phyloP scores from a whole-genome alignment of 2,888 invertebrate species.

The Punctoribates punctum region DNA sequence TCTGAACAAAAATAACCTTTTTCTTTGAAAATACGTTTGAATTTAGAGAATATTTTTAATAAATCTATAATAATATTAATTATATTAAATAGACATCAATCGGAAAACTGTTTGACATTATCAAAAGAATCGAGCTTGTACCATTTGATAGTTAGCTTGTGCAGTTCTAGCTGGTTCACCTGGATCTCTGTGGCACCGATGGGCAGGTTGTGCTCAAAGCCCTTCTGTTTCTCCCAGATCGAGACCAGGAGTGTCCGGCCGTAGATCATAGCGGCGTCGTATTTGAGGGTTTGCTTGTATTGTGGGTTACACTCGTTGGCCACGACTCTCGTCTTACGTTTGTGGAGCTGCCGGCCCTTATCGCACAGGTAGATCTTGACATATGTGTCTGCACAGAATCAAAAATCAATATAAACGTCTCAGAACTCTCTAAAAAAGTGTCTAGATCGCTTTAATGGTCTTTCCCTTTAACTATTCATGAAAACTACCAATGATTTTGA shows the following conservation, averaged over 20 bases:
- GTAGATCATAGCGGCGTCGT: constrained; percentile 60
- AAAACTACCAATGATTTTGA: no score
- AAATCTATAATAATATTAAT: no score
- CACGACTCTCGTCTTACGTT: constrained; percentile 81
- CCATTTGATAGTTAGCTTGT: constrained; percentile 80
- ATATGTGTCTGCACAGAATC: constrained; percentile 81
- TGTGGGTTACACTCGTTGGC: constrained; percentile 77
- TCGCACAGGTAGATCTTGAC: constrained; percentile 88
- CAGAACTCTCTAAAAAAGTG: no score
- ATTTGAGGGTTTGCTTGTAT: constrained; percentile 82
- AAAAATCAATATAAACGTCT: no score
- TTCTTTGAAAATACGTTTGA: no score
- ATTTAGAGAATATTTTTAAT: no score
- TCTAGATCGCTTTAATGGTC: no score
- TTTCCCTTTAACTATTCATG: no score
- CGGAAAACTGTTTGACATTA: constrained; percentile 37
- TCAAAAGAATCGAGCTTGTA: constrained; percentile 85
- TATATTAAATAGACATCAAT: constrained; percentile 2
- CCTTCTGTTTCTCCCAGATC: constrained; percentile 86
- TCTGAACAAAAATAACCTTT: no score
- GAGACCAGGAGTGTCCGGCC: constrained; percentile 67
- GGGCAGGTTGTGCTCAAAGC: constrained; percentile 74
- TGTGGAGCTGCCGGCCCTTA: constrained; percentile 81
- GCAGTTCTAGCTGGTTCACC: constrained; percentile 73
- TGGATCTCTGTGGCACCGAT: constrained; percentile 82